phyloP scores from a whole-genome alignment of 2,888 invertebrate species.

The Mystacides longicornis region DNA sequence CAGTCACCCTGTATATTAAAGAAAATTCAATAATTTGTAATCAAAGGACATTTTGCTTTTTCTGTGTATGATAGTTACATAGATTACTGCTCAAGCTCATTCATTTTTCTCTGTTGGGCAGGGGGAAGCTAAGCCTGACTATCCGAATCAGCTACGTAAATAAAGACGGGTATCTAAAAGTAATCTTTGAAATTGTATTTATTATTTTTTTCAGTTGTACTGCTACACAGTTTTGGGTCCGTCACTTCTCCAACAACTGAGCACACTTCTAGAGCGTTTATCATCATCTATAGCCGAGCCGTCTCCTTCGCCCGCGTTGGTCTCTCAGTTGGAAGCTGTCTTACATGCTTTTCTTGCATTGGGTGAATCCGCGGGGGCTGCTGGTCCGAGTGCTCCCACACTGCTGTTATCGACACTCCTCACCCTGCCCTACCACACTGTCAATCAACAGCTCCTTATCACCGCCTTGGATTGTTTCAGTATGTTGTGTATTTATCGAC shows the following conservation, averaged over 20 bases:
- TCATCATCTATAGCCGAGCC: conserved; percentile 38
- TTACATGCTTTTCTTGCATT: conserved; percentile 49
- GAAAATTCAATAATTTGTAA: too few relatives aligned
- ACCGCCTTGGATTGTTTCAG: conserved; percentile 73
- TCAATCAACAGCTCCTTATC: conserved; percentile 55
- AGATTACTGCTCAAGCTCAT: too few relatives aligned
- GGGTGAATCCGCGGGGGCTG: conserved; percentile 42
- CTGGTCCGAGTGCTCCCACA: conserved; percentile 38
- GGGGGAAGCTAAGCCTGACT: too few relatives aligned
- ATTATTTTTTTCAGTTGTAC: conserved; percentile 59
- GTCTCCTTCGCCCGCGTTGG: conserved; percentile 48
- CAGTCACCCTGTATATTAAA: too few relatives aligned
- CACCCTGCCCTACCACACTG: conserved; percentile 53
- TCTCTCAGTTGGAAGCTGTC: conserved; percentile 40
- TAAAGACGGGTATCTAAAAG: too few relatives aligned
- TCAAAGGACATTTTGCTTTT: too few relatives aligned
- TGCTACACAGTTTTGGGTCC: conserved; percentile 76
- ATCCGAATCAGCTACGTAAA: too few relatives aligned
- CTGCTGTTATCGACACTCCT: conserved; percentile 47
- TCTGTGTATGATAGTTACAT: too few relatives aligned
- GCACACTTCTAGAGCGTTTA: conserved; percentile 53
- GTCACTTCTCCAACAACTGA: conserved; percentile 63
- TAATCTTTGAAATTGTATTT: too few relatives aligned
- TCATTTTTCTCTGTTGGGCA: too few relatives aligned
- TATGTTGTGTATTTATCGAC: too few relatives aligned